A percentile compares a stretch with the other conserved stretches of the same genome.
Evolutionary conservation across 2,113 vertebrate species (phyloP).

Genomic region (Phoxinus phoxinus): DNA sequence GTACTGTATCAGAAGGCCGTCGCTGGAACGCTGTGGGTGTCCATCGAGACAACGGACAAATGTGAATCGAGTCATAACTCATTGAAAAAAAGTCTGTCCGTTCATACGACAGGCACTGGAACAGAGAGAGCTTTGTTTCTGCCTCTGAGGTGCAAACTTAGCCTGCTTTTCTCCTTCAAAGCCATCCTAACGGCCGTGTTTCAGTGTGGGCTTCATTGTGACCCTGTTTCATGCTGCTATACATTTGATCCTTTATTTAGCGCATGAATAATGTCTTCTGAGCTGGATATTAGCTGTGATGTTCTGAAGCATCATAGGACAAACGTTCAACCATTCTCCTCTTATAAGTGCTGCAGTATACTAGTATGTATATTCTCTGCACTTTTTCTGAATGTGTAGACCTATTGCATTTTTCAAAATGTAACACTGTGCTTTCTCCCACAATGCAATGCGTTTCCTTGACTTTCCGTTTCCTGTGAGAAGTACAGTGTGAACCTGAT

Average conservation of each 20-base stretch:
- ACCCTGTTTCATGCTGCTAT: constrained; percentile 17
- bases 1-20: constrained; percentile 53
- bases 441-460: neutral
- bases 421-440: neutral
- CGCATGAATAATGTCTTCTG: constrained; percentile 11
- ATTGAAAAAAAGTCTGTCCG: constrained; percentile 64
- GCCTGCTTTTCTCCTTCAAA: constrained; percentile 42
- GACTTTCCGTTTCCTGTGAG: neutral
- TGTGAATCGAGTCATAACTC: constrained; percentile 70
- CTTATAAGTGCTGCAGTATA: neutral
- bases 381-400: neutral
- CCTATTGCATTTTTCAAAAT: too few species aligned
- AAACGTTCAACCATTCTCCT: neutral
- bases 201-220: constrained; percentile 37
- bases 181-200: neutral
- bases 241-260: constrained; percentile 28
- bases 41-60: constrained; percentile 64
- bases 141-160: constrained; percentile 33
- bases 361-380: neutral
- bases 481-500: neutral
- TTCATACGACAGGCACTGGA: constrained; percentile 40
- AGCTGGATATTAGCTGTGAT: neutral
- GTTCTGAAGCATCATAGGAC: neutral
- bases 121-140: constrained; percentile 59
- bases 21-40: constrained; percentile 65